Percentiles rank a stretch among this genome's conserved stretches.
phyloP scores from a whole-genome alignment of 2,113 vertebrate species.

The Upupa epops region DNA sequence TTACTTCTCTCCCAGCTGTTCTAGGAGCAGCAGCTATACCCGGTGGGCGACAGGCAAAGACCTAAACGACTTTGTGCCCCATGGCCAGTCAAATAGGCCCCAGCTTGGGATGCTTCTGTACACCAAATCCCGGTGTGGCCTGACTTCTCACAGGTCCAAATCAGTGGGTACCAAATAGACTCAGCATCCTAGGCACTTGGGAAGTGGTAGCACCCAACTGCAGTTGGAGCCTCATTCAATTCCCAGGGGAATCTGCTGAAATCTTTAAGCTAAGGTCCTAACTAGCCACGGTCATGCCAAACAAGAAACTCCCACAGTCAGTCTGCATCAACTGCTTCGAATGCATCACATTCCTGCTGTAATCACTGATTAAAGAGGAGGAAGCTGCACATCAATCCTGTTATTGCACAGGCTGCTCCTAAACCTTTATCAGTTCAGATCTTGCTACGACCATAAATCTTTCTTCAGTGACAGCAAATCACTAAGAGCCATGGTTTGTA shows the following conservation, averaged over 20 bases:
- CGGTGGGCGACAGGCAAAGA: neutral
- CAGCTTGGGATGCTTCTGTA: neutral
- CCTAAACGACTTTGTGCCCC: neutral
- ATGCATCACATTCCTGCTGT: slow-evolving; percentile 41
- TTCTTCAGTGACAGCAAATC: neutral
- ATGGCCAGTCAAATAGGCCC: neutral
- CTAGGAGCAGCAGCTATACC: neutral
- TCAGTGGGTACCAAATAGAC: neutral
- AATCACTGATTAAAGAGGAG: slow-evolving; percentile 41
- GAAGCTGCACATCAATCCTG: slow-evolving; percentile 55
- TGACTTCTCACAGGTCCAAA: neutral
- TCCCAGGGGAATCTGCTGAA: neutral
- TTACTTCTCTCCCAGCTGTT: neutral
- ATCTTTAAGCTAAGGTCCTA: neutral
- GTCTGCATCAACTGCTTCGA: slow-evolving; percentile 34
- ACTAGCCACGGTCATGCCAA: slow-evolving; percentile 42
- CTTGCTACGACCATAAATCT: neutral
- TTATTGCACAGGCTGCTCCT: neutral
- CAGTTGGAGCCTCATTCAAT: neutral
- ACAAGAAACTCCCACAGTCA: slow-evolving; percentile 5
- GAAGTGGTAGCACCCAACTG: neutral
- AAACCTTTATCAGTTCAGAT: slow-evolving; percentile 8
- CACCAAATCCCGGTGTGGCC: neutral
- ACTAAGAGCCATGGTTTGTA: slow-evolving; percentile 2
- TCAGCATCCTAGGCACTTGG: neutral